A percentile compares a stretch with the other conserved stretches of the same genome.
phyloP scores from a whole-genome alignment of 2,797 vertebrate species.

The Otolemur crassicaudatus region DNA sequence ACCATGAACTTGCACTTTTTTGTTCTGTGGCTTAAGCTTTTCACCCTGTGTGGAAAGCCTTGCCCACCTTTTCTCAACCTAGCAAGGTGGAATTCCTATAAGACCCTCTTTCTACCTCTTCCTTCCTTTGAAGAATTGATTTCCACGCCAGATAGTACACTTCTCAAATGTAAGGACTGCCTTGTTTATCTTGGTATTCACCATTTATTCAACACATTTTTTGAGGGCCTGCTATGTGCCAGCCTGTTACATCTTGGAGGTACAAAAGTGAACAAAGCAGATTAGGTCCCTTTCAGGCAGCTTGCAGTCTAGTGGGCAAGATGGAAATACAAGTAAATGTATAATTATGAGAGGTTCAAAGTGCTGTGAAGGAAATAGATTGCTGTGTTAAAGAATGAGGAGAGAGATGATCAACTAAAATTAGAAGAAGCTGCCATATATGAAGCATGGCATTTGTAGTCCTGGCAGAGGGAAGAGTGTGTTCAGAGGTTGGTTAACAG shows the following conservation, averaged over 20 bases:
- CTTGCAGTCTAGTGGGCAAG: not conserved
- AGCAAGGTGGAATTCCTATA: conserved; percentile 28
- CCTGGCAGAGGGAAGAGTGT: not conserved
- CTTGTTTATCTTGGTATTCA: conserved; percentile 48
- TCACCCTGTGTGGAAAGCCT: not conserved
- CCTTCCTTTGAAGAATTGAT: not conserved
- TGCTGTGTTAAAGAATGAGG: not conserved
- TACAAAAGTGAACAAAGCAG: conserved; percentile 27
- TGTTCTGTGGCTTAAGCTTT: not conserved
- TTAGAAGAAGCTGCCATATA: not conserved
- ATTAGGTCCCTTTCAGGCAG: not conserved
- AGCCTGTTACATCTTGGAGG: conserved; percentile 37
- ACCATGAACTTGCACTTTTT: not conserved
- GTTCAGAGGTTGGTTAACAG: not conserved
- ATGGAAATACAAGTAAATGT: not conserved
- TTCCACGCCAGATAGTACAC: not conserved
- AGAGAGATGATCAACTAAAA: not conserved
- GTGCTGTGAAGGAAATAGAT: not conserved
- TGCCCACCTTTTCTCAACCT: not conserved
- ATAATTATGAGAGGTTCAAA: not conserved
- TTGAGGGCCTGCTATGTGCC: not conserved
- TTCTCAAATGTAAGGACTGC: conserved; percentile 7
- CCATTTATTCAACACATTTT: not conserved
- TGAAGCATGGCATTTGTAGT: not conserved
- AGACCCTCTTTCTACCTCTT: not conserved